These are phyloP conservation scores for Apamea crenata DNA, from an alignment of 2,888 invertebrate species.

Conservation along the genomic window DNA sequence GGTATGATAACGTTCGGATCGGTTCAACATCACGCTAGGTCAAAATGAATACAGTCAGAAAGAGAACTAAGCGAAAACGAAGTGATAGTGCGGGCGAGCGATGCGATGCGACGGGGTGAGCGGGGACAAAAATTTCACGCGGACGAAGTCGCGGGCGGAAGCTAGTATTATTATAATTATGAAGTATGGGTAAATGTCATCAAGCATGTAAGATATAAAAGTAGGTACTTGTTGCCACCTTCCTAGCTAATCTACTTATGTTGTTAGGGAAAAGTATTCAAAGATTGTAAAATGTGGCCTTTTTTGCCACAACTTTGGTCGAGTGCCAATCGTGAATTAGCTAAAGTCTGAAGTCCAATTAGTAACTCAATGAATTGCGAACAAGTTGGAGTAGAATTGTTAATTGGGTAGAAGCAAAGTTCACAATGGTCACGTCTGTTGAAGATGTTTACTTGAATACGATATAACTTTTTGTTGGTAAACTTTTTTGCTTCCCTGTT, in stretches of 20 bases:
- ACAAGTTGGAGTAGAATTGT: constrained; percentile 29
- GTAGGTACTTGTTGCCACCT: not conserved
- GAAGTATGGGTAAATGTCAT: not conserved
- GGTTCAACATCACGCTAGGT: too few relatives aligned
- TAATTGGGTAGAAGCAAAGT: constrained; percentile 37
- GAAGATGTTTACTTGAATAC: not conserved
- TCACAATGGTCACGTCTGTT: constrained; percentile 2
- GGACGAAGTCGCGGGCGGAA: not conserved
- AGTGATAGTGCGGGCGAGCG: too few relatives aligned
- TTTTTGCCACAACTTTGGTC: constrained; percentile 21
- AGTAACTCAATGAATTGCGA: constrained; percentile 44
- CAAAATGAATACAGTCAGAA: too few relatives aligned
- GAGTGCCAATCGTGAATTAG: constrained; percentile 42
- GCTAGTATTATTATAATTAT: too few relatives aligned
- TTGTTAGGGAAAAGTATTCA: not conserved
- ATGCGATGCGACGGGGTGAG: too few relatives aligned
- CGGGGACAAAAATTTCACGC: too few relatives aligned
- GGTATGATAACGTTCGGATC: too few relatives aligned
- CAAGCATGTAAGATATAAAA: not conserved
- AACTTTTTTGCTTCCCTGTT: constrained; percentile 13
- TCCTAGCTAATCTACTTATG: too few relatives aligned
- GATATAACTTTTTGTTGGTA: not conserved
- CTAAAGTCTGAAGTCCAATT: constrained; percentile 51
- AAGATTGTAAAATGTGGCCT: constrained; percentile 26
- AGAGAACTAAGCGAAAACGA: too few relatives aligned